Evolutionary conservation across 1,140 invertebrate species (phyloP).

Genomic region (Drusus annulatus): DNA sequence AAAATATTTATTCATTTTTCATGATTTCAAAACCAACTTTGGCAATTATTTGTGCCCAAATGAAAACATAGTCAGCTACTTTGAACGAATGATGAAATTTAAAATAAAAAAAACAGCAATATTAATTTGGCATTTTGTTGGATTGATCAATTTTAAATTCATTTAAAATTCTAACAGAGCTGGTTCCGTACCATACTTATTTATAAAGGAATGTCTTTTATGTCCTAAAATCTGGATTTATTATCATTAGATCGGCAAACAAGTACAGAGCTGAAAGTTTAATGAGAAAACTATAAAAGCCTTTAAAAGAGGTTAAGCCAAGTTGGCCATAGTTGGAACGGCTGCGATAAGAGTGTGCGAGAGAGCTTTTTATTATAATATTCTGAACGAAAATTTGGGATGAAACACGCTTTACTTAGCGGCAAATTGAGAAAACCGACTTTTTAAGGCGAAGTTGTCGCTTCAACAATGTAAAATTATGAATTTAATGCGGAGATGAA

Average conservation of each 20-base stretch:
- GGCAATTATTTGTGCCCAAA: no score
- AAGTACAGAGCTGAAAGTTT: neutral
- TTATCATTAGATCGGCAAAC: constrained; percentile 5
- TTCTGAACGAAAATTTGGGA: constrained; percentile 3
- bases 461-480: no score
- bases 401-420: neutral
- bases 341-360: neutral
- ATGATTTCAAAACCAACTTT: no score
- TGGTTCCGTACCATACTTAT: neutral
- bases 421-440: neutral
- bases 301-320: constrained; percentile 18
- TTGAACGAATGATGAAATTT: no score
- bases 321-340: constrained; percentile 7
- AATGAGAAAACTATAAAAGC: constrained; percentile 35
- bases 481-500: no score
- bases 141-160: no score
- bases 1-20: no score
- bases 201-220: constrained; percentile 1
- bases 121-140: no score
- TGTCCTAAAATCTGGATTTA: constrained; percentile 21
- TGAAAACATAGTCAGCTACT: no score
- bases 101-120: no score
- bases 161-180: neutral
- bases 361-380: constrained; percentile 13
- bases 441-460: no score